These are phyloP conservation scores for Argya squamiceps DNA, from an alignment of 2,797 vertebrate genomes.

Conservation along the genomic window DNA sequence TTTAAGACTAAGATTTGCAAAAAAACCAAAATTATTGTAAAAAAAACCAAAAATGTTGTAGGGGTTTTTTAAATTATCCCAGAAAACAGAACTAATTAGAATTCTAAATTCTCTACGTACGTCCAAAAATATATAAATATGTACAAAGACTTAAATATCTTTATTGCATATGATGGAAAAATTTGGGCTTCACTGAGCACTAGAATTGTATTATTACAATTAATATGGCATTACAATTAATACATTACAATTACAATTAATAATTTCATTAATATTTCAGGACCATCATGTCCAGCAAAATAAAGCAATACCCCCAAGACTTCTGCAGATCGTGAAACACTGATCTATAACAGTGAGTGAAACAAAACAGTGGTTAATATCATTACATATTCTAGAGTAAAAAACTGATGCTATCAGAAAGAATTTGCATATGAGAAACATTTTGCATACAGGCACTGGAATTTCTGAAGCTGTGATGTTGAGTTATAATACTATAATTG, in stretches of 20 bases:
- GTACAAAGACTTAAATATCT: neutral
- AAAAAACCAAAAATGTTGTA: neutral
- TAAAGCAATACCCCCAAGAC: neutral
- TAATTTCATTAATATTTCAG: neutral
- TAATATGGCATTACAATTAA: neutral
- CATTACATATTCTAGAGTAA: neutral
- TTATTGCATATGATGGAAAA: neutral
- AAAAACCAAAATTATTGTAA: rapidly evolving
- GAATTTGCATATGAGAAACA: neutral
- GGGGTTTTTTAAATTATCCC: rapidly evolving
- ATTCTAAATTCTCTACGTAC: neutral
- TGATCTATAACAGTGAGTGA: neutral
- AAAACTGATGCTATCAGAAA: neutral
- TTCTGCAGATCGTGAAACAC: neutral
- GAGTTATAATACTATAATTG: neutral
- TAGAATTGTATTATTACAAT: neutral
- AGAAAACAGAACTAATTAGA: neutral
- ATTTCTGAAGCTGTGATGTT: neutral
- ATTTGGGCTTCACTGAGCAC: neutral
- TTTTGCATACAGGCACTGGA: neutral
- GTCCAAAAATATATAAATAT: neutral
- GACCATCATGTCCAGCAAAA: neutral
- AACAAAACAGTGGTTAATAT: neutral
- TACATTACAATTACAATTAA: neutral
- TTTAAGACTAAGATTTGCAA: neutral